Evolutionary conservation across 2,797 vertebrate genomes (phyloP), one percentile per base, ranked within the genome.

Genomic region (Petrocephalus schoutedeni): DNA sequence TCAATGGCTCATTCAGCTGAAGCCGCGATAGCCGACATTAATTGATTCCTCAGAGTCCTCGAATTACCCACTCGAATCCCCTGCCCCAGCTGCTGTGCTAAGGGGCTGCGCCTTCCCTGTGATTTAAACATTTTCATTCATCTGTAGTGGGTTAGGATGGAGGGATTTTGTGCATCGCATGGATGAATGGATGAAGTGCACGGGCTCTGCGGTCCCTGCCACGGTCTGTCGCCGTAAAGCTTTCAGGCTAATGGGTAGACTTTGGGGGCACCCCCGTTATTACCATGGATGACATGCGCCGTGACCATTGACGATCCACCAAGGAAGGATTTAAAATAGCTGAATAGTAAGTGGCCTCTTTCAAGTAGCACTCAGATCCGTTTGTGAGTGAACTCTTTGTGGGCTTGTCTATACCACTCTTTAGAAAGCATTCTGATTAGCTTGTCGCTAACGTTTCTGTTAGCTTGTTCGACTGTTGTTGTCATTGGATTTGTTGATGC

Each of bases 1-100:
- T 77, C 71, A 77, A 77, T 45, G 71, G 71, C 32, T 45, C 71
- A 77, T 77, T 77, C 71, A 77, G 71, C 71, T 14, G 12, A 77
- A 77, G 32, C 32, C 36, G 16, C 36, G 64, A 77, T 77, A 77
- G 71, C 32, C 71, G 32, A 45, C 71, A 77, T 77, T 77, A 77
- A 77, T 77, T 45, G 71, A 77, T 77, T 77, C 71, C 36, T 77
- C 71, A 77, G 71, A 45, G 71, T 45, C 71, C 71, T 45, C 71
- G 71, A 77, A 77, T 77, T 77, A 77, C 14, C 71, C 71, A 77
- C 71, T 77, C 71, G 32, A 77, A 67, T 45, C 36, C 36, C 32
- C 32, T 45, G 36, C 41, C 71, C 36, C 71, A 45, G 71, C 71
- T n/a, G 71, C 71, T 36, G 32, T 45, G 36, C 41, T 77, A 77